Percentiles rank a stretch among this genome's conserved stretches.
phyloP scores from a whole-genome alignment of 2,888 invertebrate genomes.

The Plebejus anna region DNA sequence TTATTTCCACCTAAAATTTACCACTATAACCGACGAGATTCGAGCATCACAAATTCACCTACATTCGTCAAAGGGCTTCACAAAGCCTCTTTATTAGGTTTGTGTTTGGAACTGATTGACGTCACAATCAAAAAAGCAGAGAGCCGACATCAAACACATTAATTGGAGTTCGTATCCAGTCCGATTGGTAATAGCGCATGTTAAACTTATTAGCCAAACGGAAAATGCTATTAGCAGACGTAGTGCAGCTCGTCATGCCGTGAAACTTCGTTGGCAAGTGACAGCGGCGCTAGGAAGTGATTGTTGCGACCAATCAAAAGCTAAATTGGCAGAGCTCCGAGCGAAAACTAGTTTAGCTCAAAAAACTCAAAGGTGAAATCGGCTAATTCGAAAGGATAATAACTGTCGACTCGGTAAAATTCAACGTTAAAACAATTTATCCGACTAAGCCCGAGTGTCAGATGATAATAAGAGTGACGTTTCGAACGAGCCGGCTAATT shows the following conservation, averaged over 20 bases:
- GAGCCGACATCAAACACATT: constrained; percentile 74
- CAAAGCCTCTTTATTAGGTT: constrained; percentile 15
- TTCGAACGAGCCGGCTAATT: constrained; percentile 73
- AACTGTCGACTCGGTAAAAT: constrained; percentile 63
- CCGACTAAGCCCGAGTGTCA: constrained; percentile 76
- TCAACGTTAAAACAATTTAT: constrained; percentile 78
- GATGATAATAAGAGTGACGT: constrained; percentile 79
- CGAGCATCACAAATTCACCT: neutral
- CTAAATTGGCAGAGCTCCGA: constrained; percentile 57
- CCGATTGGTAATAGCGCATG: constrained; percentile 78
- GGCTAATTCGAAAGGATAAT: constrained; percentile 66
- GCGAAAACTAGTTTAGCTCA: constrained; percentile 49
- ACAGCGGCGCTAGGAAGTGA: constrained; percentile 69
- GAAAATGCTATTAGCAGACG: constrained; percentile 76
- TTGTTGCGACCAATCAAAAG: constrained; percentile 75
- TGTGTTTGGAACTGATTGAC: constrained; percentile 42
- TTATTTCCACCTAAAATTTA: neutral
- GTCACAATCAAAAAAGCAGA: constrained; percentile 70
- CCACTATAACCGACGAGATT: neutral
- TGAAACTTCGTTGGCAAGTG: constrained; percentile 70
- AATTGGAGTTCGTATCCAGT: constrained; percentile 69
- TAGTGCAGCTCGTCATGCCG: constrained; percentile 56
- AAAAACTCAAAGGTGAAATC: constrained; percentile 48
- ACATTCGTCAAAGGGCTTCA: constrained; percentile 1
- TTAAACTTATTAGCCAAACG: constrained; percentile 79